A percentile compares a stretch with the other conserved stretches of the same genome.
Evolutionary conservation across 2,113 vertebrate genomes (phyloP).

Genomic region (Cyprinus carpio): DNA sequence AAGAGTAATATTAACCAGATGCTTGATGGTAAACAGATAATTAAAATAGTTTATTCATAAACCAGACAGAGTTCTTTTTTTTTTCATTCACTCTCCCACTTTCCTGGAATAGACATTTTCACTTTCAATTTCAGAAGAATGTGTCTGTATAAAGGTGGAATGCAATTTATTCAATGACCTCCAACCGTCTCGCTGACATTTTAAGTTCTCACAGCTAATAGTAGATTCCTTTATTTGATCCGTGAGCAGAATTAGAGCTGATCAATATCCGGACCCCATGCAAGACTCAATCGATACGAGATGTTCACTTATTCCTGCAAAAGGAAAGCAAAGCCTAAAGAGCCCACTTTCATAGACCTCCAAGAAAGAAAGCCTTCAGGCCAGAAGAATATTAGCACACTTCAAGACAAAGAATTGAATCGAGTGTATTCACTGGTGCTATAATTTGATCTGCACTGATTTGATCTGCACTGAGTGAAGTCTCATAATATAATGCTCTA

Average conservation of each 20-base stretch:
- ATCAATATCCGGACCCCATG: conserved; percentile 38
- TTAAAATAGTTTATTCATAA: background rate
- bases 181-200: conserved; percentile 39
- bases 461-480: background rate
- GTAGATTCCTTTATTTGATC: conserved; percentile 27
- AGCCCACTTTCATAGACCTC: conserved; percentile 3
- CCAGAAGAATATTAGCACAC: background rate
- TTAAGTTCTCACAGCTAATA: conserved; percentile 41
- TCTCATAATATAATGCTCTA: background rate
- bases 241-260: conserved; percentile 42
- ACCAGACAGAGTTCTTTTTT: background rate
- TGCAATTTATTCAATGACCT: conserved; percentile 33
- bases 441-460: conserved; percentile 1
- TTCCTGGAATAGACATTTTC: background rate
- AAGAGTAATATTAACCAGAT: background rate
- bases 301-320: conserved; percentile 13
- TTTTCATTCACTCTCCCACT: no score
- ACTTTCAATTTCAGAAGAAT: background rate
- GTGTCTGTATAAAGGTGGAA: background rate
- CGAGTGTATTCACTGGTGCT: background rate
- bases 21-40: conserved; percentile 5
- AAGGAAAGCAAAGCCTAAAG: conserved; percentile 4
- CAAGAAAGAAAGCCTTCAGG: conserved; percentile 5
- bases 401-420: background rate
- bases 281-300: conserved; percentile 19